Base-by-base conservation (phyloP, 2,888 invertebrate genomes). In the Alitta virens region DNA sequence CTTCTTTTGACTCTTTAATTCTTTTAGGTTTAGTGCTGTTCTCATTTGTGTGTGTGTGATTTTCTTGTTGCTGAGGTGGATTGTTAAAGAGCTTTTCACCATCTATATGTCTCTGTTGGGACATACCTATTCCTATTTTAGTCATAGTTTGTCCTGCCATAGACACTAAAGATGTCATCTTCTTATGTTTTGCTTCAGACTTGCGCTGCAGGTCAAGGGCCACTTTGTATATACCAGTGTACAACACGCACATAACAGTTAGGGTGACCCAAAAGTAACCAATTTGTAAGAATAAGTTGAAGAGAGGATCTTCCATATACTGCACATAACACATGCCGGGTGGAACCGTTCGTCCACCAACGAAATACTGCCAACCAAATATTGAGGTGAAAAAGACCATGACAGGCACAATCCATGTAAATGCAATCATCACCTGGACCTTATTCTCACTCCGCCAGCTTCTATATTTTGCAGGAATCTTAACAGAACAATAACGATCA, bases 291-390 rank as follows among this genome's bases (percentile, higher is more conserved):
- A 96, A 91, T 70, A 97, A 96, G 81, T 98, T 98, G 82, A 99
- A 97, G 59, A 96, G 88, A 0, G 97, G 94, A 82, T 98, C 94
- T 82, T 95, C 95, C 65, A 98, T 87, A 83, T 99, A 99, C 83
- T 98, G 97, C 18, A 98, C 97, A 62, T 93, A 91, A 79, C 97
- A 98, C 82, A 93, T 90, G 1, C 91, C 91, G 16, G 91, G 91
- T 72, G 88, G 84, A 58, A 96, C 85, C 73, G 95, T 93, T 65
- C 96, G 86, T 77, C 90, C 91, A 23, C 97, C 97, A 52, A 94
- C 91, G 78, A 98, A 98, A 81, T 95, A 94, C 79, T 97, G 97
- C 96, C 98, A 99, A 50, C 98, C 98, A 78, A 99, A 96, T 71
- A 99, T 98, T 67, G 95, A 94, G 70, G 94, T 94, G 83, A 98